Evolutionary conservation across 37 sponge, comb jelly and placozoan species (phyloP).

Genomic region (Chondrosia reniformis): DNA sequence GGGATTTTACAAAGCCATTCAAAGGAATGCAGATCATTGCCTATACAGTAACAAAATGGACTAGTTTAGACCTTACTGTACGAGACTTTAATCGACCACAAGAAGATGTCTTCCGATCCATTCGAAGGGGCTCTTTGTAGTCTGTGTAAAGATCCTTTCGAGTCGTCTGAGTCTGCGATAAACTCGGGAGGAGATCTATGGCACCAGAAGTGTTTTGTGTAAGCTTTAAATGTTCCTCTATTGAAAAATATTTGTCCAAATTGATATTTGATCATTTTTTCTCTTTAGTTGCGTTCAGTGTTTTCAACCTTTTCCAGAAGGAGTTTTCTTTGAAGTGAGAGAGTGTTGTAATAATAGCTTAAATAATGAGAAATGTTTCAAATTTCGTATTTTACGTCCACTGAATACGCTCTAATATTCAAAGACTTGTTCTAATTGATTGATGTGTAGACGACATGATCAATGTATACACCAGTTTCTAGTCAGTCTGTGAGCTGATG

Average conservation of each 20-base stretch:
- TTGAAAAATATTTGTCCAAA: not conserved
- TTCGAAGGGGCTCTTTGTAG: slow-evolving; percentile 67
- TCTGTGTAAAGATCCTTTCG: slow-evolving; percentile 89
- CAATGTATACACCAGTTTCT: no score
- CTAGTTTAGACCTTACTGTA: no score
- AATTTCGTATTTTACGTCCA: not conserved
- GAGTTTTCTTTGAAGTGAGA: slow-evolving; percentile 90
- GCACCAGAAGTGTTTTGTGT: slow-evolving; percentile 97
- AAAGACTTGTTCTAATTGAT: no score
- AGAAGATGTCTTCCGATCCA: not conserved
- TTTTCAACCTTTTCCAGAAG: slow-evolving; percentile 95
- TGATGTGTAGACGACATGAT: no score
- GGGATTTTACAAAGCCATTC: no score
- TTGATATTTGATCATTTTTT: not conserved
- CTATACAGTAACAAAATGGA: no score
- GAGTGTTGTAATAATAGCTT: not conserved
- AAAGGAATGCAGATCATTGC: no score
- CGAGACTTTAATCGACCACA: no score
- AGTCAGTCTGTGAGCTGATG: no score
- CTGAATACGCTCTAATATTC: no score
- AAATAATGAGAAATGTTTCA: not conserved
- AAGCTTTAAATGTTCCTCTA: slow-evolving; percentile 22
- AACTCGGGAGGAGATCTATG: slow-evolving; percentile 95
- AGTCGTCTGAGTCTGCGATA: slow-evolving; percentile 71
- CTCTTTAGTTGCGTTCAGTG: slow-evolving; percentile 90